Conservation (phyloP, 2,797 vertebrate species). For the Trematomus bernacchii region DNA sequence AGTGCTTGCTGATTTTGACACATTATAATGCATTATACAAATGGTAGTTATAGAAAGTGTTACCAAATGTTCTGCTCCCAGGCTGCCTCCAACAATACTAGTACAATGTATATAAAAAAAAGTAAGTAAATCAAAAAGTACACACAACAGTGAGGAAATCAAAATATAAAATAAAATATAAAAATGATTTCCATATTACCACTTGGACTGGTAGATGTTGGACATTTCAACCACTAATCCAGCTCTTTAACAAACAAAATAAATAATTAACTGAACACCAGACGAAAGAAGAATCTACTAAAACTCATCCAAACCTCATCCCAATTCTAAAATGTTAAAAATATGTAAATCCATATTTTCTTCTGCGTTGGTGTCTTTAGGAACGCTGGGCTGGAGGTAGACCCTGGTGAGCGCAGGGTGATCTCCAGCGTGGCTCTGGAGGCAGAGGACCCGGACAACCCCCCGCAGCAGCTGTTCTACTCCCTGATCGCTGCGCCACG, state of each 20-base stretch:
- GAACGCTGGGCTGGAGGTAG: slow-evolving; percentile 78
- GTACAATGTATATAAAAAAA: background rate
- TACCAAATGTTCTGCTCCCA: background rate
- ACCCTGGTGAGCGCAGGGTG: slow-evolving; percentile 73
- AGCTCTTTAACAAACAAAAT: background rate
- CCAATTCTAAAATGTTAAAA: background rate
- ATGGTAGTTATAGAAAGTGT: no score
- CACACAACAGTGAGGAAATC: no score
- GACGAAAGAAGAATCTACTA: background rate
- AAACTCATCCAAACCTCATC: background rate
- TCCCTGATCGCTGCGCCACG: slow-evolving; percentile 68
- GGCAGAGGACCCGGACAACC: slow-evolving; percentile 78
- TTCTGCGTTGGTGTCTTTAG: slow-evolving; percentile 57
- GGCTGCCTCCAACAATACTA: background rate
- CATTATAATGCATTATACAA: no score
- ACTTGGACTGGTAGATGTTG: background rate
- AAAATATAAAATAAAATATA: background rate
- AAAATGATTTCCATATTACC: background rate
- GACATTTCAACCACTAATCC: background rate
- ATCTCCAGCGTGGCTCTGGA: slow-evolving; percentile 83
- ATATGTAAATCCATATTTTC: background rate
- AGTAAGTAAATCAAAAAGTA: background rate
- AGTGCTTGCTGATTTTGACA: no score
- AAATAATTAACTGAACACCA: background rate
- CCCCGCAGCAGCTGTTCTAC: slow-evolving; percentile 59